phyloP scores from a whole-genome alignment of 1,140 invertebrate species.

The Leptinotarsa lineolata region DNA sequence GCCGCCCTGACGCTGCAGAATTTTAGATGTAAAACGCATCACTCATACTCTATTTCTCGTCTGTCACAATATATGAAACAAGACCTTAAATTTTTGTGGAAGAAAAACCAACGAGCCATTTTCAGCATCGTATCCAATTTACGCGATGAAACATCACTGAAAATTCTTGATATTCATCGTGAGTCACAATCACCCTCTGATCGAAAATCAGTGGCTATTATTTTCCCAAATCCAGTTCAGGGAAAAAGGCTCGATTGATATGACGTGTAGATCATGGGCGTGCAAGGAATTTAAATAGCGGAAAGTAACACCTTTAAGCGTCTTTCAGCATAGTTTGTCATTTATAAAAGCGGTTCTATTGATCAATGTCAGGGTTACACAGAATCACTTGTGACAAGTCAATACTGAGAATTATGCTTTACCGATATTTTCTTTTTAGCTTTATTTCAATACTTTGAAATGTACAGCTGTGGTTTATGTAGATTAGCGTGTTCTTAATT shows the following conservation, averaged over 20 bases:
- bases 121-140: not conserved
- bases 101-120: not conserved
- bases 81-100: not conserved
- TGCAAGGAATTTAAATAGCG: not conserved
- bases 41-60: conserved; percentile 3
- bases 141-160: not conserved
- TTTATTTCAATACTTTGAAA: no score
- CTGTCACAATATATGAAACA: conserved; percentile 6
- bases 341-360: no score
- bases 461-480: no score
- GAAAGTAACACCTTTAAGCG: no score
- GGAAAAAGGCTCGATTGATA: conserved; percentile 3
- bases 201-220: conserved; percentile 8
- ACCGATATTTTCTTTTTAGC: no score
- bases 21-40: conserved; percentile 3
- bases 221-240: conserved; percentile 5
- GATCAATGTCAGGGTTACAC: no score
- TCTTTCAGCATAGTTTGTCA: no score
- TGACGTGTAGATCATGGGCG: not conserved
- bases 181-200: conserved; percentile 1
- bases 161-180: conserved; percentile 8
- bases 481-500: no score
- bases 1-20: not conserved
- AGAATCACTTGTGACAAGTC: no score
- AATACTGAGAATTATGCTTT: no score